Conservation (phyloP, 2,797 vertebrate genomes). For the Agapornis canus region DNA sequence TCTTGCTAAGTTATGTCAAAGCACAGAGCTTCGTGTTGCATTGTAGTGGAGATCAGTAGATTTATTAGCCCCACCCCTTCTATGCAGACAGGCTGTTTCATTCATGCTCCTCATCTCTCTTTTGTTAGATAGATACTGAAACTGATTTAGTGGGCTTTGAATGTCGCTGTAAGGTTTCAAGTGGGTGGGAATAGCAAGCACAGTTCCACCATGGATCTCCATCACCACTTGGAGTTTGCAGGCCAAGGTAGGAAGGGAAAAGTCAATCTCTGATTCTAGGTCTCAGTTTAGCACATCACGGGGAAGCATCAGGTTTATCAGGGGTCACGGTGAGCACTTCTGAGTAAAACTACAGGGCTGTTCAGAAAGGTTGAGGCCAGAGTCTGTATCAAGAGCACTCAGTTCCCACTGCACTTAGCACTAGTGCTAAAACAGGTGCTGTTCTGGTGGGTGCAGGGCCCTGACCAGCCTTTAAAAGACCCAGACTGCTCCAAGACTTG, state of each 20-base stretch:
- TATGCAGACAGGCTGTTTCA: not conserved
- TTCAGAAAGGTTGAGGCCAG: not conserved
- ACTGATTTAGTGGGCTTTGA: not conserved
- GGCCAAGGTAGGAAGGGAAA: not conserved
- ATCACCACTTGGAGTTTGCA: not conserved
- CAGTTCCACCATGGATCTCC: not conserved
- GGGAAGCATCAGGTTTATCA: too few relatives aligned
- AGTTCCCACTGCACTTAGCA: rapidly evolving
- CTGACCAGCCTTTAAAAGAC: not conserved
- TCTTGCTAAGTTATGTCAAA: not conserved
- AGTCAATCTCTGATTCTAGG: not conserved
- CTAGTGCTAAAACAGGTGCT: not conserved
- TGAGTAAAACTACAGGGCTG: not conserved
- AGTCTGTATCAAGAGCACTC: not conserved
- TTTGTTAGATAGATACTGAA: not conserved
- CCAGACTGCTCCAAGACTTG: not conserved
- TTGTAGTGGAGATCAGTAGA: not conserved
- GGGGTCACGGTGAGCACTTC: not conserved
- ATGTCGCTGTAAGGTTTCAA: not conserved
- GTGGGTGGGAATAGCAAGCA: not conserved
- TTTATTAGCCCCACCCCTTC: not conserved
- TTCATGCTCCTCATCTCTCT: not conserved
- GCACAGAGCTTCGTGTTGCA: not conserved
- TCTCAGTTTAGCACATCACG: rapidly evolving
- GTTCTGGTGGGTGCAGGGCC: not conserved